These are phyloP conservation scores for Lycopodina hypogea DNA, from an alignment of 37 sponge, comb jelly and placozoan genomes.

Conservation along the genomic window DNA sequence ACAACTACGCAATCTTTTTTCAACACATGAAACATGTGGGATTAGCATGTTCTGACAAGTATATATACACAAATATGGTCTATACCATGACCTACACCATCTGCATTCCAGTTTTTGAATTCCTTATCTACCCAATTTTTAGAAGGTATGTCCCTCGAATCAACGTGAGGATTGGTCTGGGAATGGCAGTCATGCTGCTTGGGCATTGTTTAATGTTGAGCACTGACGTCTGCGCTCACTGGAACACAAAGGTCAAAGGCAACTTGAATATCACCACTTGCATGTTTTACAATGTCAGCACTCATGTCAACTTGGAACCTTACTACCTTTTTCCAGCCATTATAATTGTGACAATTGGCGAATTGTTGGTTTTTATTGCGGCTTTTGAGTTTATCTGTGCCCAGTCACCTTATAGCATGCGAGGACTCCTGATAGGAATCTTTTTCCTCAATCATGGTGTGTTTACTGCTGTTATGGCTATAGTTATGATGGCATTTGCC, in stretches of 20 bases:
- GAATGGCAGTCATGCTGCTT: constrained; percentile 9
- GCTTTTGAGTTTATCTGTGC: constrained; percentile 58
- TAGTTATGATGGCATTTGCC: constrained; percentile 12
- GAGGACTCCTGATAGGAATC: constrained; percentile 48
- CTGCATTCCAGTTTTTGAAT: constrained; percentile 33
- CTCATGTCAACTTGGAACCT: background rate
- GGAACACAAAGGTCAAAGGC: background rate
- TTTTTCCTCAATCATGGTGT: constrained; percentile 30
- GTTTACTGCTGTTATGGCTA: background rate
- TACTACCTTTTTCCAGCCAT: background rate
- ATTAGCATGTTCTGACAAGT: background rate
- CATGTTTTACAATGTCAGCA: constrained; percentile 2
- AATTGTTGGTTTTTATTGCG: constrained; percentile 13
- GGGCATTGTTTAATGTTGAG: background rate
- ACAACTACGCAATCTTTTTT: background rate
- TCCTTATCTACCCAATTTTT: constrained; percentile 24
- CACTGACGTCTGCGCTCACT: constrained; percentile 10
- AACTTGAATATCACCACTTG: background rate
- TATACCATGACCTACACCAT: background rate
- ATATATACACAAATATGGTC: background rate
- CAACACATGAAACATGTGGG: background rate
- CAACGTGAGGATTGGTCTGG: constrained; percentile 9
- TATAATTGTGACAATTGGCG: constrained; percentile 14
- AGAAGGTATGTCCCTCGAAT: constrained; percentile 24
- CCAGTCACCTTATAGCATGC: constrained; percentile 54